Evolutionary conservation across 2,888 invertebrate genomes (phyloP), one percentile per base, ranked within the genome.

Genomic region (Polydrusus cervinus): DNA sequence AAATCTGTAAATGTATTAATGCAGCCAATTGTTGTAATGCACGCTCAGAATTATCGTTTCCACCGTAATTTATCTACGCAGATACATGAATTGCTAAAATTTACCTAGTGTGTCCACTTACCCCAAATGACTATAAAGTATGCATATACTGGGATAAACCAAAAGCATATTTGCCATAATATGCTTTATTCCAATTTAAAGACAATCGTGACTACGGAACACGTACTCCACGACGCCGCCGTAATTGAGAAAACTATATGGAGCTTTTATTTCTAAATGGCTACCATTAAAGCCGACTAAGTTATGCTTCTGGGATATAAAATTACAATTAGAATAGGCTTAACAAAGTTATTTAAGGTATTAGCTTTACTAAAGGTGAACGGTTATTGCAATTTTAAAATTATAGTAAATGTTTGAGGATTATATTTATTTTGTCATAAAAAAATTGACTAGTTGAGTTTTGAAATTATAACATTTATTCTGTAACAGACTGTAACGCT

Each of bases 271-370:
- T 67, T 45, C 45, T 60, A 68, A 43, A 68, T 60, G 60, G 40
- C 55, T 57, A 34, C 43, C 68, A 57, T 68, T 68, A 68, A 60
- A n/a, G 13, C 57, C 30, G 43, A 25, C 43, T 45, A 68, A 68
- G 30, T 65, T 65, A 65, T 65, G 65, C 65, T 65, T 65, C 65
- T 65, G 65, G 47, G 49, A 14, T 49, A 65, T 65, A 38, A 65
- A 65, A 51, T 49, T 64, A 45, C 62, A 64, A 64, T 64, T 64
- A 47, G 62, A 64, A 25, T 65, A 65, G 13, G 51, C 49, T 34
- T 65, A 65, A 49, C 65, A 51, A 65, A 65, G 65, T 68, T 43
- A 55, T 67, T 67, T 55, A 68, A 68, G 43, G 30, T 45, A 57
- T 68, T 60, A 25, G 30, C 20, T 43, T 68, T 57, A 14, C 30